Conservation (phyloP, 2,888 invertebrate genomes). For the Toxonevra muliebris region DNA sequence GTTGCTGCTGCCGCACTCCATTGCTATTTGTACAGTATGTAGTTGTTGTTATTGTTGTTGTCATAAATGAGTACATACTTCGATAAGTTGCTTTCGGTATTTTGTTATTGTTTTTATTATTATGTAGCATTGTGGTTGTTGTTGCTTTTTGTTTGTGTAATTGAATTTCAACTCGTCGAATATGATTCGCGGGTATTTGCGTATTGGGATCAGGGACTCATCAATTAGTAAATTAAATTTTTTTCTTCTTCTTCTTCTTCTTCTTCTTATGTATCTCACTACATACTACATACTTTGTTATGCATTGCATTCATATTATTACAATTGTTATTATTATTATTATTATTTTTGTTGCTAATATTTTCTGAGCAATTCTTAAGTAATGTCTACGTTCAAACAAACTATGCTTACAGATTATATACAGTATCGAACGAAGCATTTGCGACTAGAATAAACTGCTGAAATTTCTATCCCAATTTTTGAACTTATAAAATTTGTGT, state of each 20-base stretch:
- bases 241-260: constrained; percentile 39
- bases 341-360: not conserved
- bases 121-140: constrained; percentile 18
- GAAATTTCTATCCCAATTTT: no score
- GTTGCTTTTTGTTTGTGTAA: constrained; percentile 28
- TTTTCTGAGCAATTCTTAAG: not conserved
- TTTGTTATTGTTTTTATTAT: constrained; percentile 19
- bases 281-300: not conserved
- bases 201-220: constrained; percentile 64
- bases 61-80: constrained; percentile 1
- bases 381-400: no score
- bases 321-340: not conserved
- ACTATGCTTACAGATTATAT: no score
- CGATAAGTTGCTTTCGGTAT: constrained; percentile 15
- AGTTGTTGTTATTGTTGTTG: constrained; percentile 20
- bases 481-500: no score
- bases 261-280: constrained; percentile 5
- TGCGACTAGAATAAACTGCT: no score
- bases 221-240: constrained; percentile 63
- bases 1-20: no score
- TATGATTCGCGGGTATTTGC: constrained; percentile 46
- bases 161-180: constrained; percentile 40
- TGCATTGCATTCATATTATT: not conserved
- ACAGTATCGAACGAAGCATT: no score
- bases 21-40: no score